Base-by-base conservation (phyloP, 2,888 invertebrate species). In the Heliconius erato region DNA sequence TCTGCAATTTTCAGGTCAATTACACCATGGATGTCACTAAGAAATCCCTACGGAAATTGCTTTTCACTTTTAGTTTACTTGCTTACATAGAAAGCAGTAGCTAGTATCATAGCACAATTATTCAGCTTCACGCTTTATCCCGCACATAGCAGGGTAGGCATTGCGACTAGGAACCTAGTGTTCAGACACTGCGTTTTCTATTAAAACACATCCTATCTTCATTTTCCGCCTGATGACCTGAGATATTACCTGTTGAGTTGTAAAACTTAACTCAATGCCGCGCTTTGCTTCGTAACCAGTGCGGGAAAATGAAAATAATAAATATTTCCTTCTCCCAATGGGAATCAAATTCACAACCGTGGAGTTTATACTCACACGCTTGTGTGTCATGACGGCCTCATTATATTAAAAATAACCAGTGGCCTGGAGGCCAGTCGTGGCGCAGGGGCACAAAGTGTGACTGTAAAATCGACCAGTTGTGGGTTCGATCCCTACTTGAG, bases 1-100 rank as follows among this genome's bases (percentile, higher is more conserved):
- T 82, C 67, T 44, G 79, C 74, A 79, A 71, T 82, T 76, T 71
- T 71, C 44, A 76, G 65, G 44, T 35, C 40, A 28, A 28, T 82
- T 76, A 59, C 28, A 69, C 63, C 68, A 72, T 72, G 35, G 14
- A 67, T 35, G 35, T 32, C 16, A 54, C 54, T 23, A 54, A 54
- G 54, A 54, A 54, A 23, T 77, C 79, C 59, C 72, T 19, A 59
- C 82, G 82, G 82, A 82, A 82, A 82, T 82, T 79, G 76, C 79
- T 59, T 23, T 35, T 40, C 69, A 79, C 63, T 40, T 16, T 69
- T 59, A 79, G 74, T 69, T 76, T 82, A 76, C 63, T 63, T 63
- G 28, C 11, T 44, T 79, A n/a, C 71, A 79, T 76, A 63, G 59
- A 76, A 76, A 11, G 32, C 49, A 49, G 16, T 49, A 16, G 14